These are phyloP conservation scores for Ectobius pallidus DNA, from an alignment of 2,888 invertebrate species.

Conservation along the genomic window DNA sequence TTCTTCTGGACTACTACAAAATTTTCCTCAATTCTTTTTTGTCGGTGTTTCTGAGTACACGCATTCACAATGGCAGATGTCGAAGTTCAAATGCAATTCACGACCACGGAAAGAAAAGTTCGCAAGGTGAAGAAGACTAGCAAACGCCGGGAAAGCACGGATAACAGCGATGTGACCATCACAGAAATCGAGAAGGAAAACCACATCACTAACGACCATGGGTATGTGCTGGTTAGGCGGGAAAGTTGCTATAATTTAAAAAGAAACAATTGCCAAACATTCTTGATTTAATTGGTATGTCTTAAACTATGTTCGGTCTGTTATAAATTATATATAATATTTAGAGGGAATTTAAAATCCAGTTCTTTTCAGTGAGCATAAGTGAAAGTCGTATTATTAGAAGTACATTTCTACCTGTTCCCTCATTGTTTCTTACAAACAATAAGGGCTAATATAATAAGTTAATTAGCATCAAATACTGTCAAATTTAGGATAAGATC, in stretches of 20 bases:
- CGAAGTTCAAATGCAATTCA: constrained; percentile 84
- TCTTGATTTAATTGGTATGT: neutral
- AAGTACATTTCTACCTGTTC: too few relatives aligned
- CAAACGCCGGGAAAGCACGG: constrained; percentile 74
- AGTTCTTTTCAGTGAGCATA: too few relatives aligned
- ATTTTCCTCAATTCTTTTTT: neutral
- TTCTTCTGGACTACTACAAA: neutral
- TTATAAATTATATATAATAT: neutral
- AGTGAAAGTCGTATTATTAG: too few relatives aligned
- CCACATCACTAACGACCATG: constrained; percentile 71
- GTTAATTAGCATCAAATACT: too few relatives aligned
- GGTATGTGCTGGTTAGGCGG: constrained; percentile 78
- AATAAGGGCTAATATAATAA: too few relatives aligned
- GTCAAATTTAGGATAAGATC: too few relatives aligned
- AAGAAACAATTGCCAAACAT: constrained; percentile 28
- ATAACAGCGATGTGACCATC: constrained; percentile 78
- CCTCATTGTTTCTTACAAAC: too few relatives aligned
- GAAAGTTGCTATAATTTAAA: constrained; percentile 45
- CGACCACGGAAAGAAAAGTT: constrained; percentile 82
- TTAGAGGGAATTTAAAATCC: too few relatives aligned
- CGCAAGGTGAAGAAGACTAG: constrained; percentile 88
- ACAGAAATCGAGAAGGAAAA: constrained; percentile 75
- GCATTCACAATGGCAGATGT: constrained; percentile 79
- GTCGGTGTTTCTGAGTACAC: neutral
- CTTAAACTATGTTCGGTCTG: neutral